Base-by-base conservation (phyloP, 1,140 invertebrate genomes). In the Xylocopa sonorina region DNA sequence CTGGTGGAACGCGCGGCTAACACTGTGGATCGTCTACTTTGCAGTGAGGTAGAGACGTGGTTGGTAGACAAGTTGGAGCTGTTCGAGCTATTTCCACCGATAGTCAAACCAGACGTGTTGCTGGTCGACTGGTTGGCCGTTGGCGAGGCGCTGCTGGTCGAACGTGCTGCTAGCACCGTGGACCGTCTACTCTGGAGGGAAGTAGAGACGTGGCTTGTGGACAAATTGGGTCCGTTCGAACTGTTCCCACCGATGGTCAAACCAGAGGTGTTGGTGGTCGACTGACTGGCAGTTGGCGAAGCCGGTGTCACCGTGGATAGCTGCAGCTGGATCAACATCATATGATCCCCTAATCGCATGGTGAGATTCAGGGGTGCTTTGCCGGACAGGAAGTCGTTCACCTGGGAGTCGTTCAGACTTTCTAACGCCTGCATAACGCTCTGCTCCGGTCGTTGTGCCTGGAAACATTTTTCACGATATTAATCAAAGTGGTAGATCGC, bases 311-410 rank as follows among this genome's bases (percentile, higher is more conserved):
- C 95, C 18, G 97, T 98, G 58, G 97, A 98, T 67, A 99, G 93
- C 90, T 99, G 98, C 51, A 99, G 93, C 91, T 99, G 98, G 74
- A 99, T 98, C 72, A 99, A 94, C 98, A 99, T 98, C 97, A 99
- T 98, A 93, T 99, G 98, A 90, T 99, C 98, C 32, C 98, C 98
- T 18, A 99, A 93, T 76, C 97, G 95, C 97, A 99, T 98, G 53
- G 97, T 98, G 63, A 99, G 93, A 92, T 98, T 98, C 34, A 99
- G 93, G 21, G 98, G 98, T 38, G 97, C 97, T 92, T 98, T 97
- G 53, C 98, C 97, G 89, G 97, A 97, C 16, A 99, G 94, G 90
- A 99, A 99, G 92, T 98, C 98, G 93, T 98, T 98, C 75, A 99
- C 98, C 94, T 96, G 93, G 72, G 96, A 96, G 90, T 98, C 97